Evolutionary conservation across 2,113 vertebrate genomes (phyloP).

Genomic region (Meleagris gallopavo): DNA sequence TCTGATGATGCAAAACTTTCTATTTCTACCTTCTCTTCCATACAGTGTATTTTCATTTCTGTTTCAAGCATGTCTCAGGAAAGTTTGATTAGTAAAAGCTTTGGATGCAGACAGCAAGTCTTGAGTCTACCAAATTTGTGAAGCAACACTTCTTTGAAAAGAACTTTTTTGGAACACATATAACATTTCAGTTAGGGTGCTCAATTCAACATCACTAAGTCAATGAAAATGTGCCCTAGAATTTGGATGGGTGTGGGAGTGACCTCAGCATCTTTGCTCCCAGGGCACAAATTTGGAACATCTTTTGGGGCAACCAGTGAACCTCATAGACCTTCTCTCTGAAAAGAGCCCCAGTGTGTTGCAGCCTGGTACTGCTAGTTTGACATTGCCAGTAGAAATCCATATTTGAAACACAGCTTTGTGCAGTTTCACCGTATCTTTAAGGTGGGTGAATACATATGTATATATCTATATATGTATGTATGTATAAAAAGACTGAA

Average conservation of each 20-base stretch:
- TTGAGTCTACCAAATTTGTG: background rate
- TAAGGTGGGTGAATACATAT: background rate
- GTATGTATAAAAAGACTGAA: background rate
- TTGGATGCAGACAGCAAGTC: background rate
- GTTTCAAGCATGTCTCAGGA: background rate
- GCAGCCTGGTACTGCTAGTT: background rate
- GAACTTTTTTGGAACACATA: background rate
- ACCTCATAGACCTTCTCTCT: background rate
- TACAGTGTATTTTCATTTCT: background rate
- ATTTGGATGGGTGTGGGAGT: accelerated
- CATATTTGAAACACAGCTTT: background rate
- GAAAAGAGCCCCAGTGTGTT: background rate
- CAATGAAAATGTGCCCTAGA: background rate
- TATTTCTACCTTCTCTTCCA: background rate
- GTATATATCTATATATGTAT: background rate
- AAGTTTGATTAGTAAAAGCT: background rate
- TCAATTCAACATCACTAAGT: background rate
- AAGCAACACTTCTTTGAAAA: background rate
- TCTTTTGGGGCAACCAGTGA: background rate
- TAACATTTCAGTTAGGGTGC: background rate
- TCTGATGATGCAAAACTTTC: background rate
- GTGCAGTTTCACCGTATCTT: background rate
- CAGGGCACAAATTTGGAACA: background rate
- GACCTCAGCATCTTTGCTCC: background rate
- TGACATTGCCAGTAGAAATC: background rate